These are phyloP conservation scores for Drosophila kanapiae DNA, from an alignment of 1,140 invertebrate species.

Conservation along the genomic window DNA sequence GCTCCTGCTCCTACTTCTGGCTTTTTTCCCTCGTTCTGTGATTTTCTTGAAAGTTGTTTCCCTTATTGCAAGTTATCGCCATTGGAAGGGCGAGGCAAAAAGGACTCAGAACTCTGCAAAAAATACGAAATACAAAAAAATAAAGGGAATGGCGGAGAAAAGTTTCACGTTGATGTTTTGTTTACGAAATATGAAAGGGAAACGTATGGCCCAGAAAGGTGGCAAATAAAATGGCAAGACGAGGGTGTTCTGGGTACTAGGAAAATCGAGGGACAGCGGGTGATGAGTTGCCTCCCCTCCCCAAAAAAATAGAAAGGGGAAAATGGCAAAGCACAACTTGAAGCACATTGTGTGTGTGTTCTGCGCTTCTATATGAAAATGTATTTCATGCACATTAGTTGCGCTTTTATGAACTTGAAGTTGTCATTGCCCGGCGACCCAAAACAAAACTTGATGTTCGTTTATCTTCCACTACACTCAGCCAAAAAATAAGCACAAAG, in stretches of 20 bases:
- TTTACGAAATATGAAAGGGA: conserved; percentile 77
- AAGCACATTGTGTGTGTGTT: conserved; percentile 14
- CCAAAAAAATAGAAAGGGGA: conserved; percentile 1
- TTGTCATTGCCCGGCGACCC: conserved; percentile 71
- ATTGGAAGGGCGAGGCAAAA: conserved; percentile 4
- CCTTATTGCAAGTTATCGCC: conserved; percentile 51
- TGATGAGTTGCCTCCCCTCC: conserved; percentile 2
- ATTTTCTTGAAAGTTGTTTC: conserved; percentile 52
- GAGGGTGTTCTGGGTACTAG: background rate
- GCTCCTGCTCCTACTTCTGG: conserved; percentile 20
- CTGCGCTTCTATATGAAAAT: conserved; percentile 55
- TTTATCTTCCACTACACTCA: conserved; percentile 31
- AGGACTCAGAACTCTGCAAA: background rate
- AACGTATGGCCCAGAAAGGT: conserved; percentile 57
- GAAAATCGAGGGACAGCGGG: background rate
- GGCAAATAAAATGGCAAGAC: conserved; percentile 68
- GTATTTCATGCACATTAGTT: conserved; percentile 83
- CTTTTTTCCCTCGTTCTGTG: conserved; percentile 42
- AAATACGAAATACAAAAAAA: background rate
- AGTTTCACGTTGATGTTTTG: conserved; percentile 74
- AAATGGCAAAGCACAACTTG: conserved; percentile 8
- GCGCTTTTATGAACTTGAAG: conserved; percentile 81
- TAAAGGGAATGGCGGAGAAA: conserved; percentile 20
- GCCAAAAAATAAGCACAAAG: background rate
- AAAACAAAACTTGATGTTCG: conserved; percentile 63